Evolutionary conservation across 2,888 invertebrate genomes (phyloP).

Genomic region (Aethes cnicana): DNA sequence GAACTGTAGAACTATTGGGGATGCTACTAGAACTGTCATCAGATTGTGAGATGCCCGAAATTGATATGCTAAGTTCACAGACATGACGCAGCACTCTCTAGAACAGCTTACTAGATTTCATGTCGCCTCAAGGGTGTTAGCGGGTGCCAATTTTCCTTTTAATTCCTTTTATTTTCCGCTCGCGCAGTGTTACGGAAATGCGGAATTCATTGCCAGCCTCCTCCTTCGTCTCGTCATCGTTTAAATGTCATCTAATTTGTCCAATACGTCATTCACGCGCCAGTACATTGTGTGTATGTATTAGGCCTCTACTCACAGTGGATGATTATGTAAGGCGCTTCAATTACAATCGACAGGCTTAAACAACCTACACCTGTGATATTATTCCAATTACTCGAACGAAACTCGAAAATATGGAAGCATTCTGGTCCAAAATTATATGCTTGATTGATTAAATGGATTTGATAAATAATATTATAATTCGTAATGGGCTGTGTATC

Average conservation of each 20-base stretch:
- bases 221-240: constrained; percentile 34
- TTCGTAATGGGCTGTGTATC: no score
- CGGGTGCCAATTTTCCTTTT: constrained; percentile 58
- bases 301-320: constrained; percentile 2
- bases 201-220: constrained; percentile 49
- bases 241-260: constrained; percentile 27
- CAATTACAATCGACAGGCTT: background rate
- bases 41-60: no score
- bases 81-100: constrained; percentile 41
- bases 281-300: background rate
- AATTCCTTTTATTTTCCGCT: constrained; percentile 61
- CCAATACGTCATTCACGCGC: constrained; percentile 1
- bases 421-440: no score
- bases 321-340: constrained; percentile 15
- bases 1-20: no score
- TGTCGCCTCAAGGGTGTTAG: constrained; percentile 46
- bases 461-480: no score
- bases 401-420: no score
- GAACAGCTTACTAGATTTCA: constrained; percentile 49
- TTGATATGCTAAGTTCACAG: no score
- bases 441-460: no score
- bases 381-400: no score
- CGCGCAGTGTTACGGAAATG: constrained; percentile 53
- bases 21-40: no score
- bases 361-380: no score